These are phyloP conservation scores for Ophioninae sp. DNA, from an alignment of 2,888 invertebrate genomes.

Conservation along the genomic window DNA sequence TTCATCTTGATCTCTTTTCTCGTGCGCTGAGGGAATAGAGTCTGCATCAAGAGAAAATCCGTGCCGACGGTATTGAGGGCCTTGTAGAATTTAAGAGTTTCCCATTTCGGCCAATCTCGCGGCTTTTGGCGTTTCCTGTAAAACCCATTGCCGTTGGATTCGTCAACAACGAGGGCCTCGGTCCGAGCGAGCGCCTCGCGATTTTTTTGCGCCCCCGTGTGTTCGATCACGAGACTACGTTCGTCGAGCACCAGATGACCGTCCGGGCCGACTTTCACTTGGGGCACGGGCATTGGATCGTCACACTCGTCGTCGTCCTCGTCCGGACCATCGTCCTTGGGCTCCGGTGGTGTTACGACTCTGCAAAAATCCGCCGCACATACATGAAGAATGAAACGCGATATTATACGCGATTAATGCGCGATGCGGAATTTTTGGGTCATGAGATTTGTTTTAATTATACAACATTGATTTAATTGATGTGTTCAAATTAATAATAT, in stretches of 20 bases:
- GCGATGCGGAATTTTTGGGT: too few species aligned
- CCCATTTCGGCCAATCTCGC: slow-evolving; percentile 88
- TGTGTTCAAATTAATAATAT: too few species aligned
- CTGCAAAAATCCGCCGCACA: not conserved
- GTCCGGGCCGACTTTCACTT: slow-evolving; percentile 92
- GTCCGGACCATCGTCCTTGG: slow-evolving; percentile 68
- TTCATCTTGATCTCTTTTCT: slow-evolving; percentile 94
- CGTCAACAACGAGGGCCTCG: slow-evolving; percentile 86
- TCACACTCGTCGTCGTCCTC: slow-evolving; percentile 77
- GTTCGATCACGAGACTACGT: slow-evolving; percentile 91
- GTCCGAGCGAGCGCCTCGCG: slow-evolving; percentile 86
- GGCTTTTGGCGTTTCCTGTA: slow-evolving; percentile 87
- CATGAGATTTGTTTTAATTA: too few species aligned
- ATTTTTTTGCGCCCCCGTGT: slow-evolving; percentile 84
- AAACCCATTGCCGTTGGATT: slow-evolving; percentile 83
- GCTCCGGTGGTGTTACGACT: not conserved
- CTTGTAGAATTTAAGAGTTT: slow-evolving; percentile 95
- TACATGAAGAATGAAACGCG: not conserved
- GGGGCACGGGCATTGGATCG: slow-evolving; percentile 87
- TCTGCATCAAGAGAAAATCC: slow-evolving; percentile 94
- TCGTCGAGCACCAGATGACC: slow-evolving; percentile 93
- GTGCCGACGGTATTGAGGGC: slow-evolving; percentile 95
- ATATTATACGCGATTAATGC: too few species aligned
- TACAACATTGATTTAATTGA: too few species aligned
- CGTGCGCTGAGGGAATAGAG: slow-evolving; percentile 90